Conservation (phyloP, 2,797 vertebrate genomes). For the Rhinoraja longicauda region DNA sequence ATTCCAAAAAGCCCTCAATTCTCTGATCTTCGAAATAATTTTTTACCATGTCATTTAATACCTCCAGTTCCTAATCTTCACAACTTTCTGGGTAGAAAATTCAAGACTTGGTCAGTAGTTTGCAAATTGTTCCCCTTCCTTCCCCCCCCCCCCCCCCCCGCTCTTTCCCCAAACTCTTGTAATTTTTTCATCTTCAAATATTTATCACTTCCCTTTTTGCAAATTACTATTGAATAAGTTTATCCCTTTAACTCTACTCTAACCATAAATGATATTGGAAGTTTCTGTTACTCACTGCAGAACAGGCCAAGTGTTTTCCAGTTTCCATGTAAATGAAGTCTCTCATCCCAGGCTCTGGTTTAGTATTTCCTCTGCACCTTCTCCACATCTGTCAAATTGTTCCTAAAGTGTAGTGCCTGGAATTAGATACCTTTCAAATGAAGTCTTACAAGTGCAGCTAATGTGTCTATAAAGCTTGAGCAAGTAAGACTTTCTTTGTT, state of each 20-base stretch:
- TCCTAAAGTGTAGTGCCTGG: not conserved
- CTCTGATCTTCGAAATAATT: too few relatives aligned
- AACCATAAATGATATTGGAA: not conserved
- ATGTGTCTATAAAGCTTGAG: too few relatives aligned
- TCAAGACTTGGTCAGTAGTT: not conserved
- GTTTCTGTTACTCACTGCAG: not conserved
- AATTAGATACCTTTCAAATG: not conserved
- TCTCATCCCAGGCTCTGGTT: not conserved
- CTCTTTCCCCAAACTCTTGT: not conserved
- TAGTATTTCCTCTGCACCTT: not conserved
- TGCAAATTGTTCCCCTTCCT: not conserved
- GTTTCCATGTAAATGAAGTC: not conserved
- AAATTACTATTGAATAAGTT: not conserved
- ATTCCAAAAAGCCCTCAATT: too few relatives aligned
- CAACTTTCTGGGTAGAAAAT: too few relatives aligned
- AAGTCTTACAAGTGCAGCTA: not conserved
- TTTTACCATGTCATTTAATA: too few relatives aligned
- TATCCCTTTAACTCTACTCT: not conserved
- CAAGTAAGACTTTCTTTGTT: too few relatives aligned
- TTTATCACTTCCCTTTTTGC: not conserved
- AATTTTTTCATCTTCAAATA: not conserved
- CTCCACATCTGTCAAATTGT: not conserved
- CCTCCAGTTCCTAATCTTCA: too few relatives aligned
- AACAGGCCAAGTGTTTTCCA: not conserved
- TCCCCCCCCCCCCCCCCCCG: too few relatives aligned